Evolutionary conservation across 2,113 vertebrate genomes (phyloP), one percentile per base, ranked within the genome.

Genomic region (Cnemophilus loriae): DNA sequence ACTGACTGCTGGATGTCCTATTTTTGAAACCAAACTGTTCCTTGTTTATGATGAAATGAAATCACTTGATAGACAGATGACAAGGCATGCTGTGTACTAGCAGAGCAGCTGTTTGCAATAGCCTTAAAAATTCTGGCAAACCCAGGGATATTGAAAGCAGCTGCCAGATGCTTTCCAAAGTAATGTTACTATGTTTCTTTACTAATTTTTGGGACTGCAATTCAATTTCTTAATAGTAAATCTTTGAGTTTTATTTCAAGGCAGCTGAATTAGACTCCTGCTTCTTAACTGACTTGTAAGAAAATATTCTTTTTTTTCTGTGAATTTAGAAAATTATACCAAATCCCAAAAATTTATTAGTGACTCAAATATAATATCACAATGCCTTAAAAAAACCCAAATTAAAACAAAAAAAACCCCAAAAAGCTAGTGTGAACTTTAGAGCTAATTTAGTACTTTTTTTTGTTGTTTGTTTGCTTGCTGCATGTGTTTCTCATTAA

Each of bases 81-180:
- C 80, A 95, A 64, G 69, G 47, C 68, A 63, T 95, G 49, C n/a
- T 80, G 59, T 90, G 64, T 92, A 50, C 73, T 78, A 78, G 60
- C 90, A 87, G 16, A 82, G 56, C 91, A 96, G 94, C 89, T 95
- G 91, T 77, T 81, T 68, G 76, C 83, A 89, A 11, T 84, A 56
- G 53, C 59, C 80, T 71, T 78, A 89, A 89, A 94, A 82, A 64
- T 73, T n/a, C 85, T 89, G 53, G 73, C 56, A 84, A 92, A 89
- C 24, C 7, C 50, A 67, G 90, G 60, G 35, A 49, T 87, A 56
- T 33, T 91, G 47, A 81, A 93, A 84, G 27, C 86, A 94, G 64
- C 84, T 93, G 91, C 86, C 75, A 92, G 69, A 91, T 56, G n/a
- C 52, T 81, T 93, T 93, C n/a, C 21, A 49, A 93, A 92, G 53